phyloP scores from a whole-genome alignment of 2,797 vertebrate genomes.

The Salarias fasciatus region DNA sequence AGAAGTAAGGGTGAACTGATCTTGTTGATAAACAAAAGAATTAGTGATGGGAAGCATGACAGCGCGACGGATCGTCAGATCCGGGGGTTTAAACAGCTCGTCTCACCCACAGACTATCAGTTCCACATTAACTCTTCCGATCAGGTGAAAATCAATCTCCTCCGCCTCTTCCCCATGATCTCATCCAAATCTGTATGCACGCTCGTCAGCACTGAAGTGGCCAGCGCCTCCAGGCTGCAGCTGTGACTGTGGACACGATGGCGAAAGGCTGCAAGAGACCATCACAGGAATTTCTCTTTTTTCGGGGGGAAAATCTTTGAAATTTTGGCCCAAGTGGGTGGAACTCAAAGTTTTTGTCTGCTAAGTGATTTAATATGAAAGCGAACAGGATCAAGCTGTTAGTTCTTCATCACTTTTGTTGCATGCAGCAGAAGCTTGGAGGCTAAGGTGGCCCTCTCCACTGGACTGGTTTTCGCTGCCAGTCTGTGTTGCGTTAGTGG shows the following conservation, averaged over 20 bases:
- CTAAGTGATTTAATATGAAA: slow-evolving; percentile 30
- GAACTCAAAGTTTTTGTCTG: slow-evolving; percentile 39
- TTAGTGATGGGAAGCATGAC: too few relatives aligned
- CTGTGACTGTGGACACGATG: slow-evolving; percentile 37
- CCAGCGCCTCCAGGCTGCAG: slow-evolving; percentile 35
- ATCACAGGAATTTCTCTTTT: slow-evolving; percentile 66
- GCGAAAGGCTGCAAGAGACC: slow-evolving; percentile 56
- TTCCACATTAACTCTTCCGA: slow-evolving; percentile 1
- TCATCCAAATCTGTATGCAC: slow-evolving; percentile 1
- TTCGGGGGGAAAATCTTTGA: slow-evolving; percentile 39
- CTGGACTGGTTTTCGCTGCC: slow-evolving; percentile 49
- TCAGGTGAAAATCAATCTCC: slow-evolving; percentile 18
- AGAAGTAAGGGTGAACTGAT: too few relatives aligned
- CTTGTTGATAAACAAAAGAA: too few relatives aligned
- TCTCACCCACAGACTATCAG: too few relatives aligned
- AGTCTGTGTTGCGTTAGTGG: slow-evolving; percentile 50
- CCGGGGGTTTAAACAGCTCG: too few relatives aligned
- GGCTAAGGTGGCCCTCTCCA: slow-evolving; percentile 18
- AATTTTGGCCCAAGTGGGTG: background rate
- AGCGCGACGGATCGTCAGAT: too few relatives aligned
- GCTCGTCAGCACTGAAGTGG: slow-evolving; percentile 34
- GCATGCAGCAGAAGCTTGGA: slow-evolving; percentile 3
- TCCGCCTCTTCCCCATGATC: slow-evolving; percentile 21
- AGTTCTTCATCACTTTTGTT: slow-evolving; percentile 10
- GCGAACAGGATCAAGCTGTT: slow-evolving; percentile 10